Percentiles rank a stretch among this genome's conserved stretches.
phyloP scores from a whole-genome alignment of 2,113 vertebrate genomes.

The Sclerurus mexicanus region DNA sequence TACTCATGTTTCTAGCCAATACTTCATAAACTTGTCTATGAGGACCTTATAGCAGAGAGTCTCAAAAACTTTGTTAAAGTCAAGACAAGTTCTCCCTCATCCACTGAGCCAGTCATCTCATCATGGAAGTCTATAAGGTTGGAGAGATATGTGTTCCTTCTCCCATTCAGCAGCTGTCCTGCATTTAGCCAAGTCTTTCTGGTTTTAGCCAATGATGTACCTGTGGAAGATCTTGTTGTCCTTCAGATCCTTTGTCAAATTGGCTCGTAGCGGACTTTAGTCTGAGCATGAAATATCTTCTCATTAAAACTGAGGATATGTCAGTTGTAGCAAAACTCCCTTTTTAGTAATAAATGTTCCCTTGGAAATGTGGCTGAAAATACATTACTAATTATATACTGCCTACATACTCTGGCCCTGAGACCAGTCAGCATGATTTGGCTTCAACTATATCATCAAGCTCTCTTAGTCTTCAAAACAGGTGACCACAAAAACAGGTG shows the following conservation, averaged over 20 bases:
- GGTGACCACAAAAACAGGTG: background rate
- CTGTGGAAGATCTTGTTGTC: background rate
- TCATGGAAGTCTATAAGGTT: background rate
- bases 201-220: background rate
- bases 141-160: background rate
- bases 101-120: background rate
- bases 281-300: background rate
- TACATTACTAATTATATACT: background rate
- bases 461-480: background rate
- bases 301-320: background rate
- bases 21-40: background rate
- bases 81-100: background rate
- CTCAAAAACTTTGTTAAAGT: background rate
- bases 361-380: background rate
- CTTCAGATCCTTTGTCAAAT: background rate
- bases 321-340: background rate
- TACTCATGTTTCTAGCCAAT: background rate
- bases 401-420: background rate
- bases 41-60: background rate
- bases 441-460: background rate
- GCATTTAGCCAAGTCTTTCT: background rate
- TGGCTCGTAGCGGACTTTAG: fast-evolving
- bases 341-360: background rate
- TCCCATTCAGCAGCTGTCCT: background rate
- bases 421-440: background rate